These are phyloP conservation scores for Leptodactylus fallax DNA, from an alignment of 2,797 vertebrate species.

Conservation along the genomic window DNA sequence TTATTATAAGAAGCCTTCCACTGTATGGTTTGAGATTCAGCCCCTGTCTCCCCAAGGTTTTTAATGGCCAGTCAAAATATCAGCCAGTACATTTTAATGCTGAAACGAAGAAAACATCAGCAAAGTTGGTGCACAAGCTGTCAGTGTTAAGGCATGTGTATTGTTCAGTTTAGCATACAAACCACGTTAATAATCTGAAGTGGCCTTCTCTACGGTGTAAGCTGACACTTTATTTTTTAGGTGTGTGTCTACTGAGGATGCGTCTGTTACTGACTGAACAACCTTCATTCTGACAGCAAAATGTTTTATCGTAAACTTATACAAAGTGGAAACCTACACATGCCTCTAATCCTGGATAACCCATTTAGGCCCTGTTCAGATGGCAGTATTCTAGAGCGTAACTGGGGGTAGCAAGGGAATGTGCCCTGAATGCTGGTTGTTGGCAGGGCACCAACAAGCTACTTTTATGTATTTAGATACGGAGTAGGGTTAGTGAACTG, in stretches of 20 bases:
- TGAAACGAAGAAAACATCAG: neutral
- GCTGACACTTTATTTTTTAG: neutral
- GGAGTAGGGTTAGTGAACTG: too few species aligned
- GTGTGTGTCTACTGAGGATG: neutral
- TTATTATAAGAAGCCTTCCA: slow-evolving; percentile 66
- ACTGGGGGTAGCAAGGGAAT: too few species aligned
- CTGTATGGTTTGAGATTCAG: slow-evolving; percentile 60
- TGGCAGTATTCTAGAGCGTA: too few species aligned
- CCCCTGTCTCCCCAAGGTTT: slow-evolving; percentile 58
- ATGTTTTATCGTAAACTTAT: neutral
- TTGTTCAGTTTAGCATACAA: neutral
- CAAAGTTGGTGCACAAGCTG: neutral
- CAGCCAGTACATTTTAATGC: slow-evolving; percentile 45
- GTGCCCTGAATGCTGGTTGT: too few species aligned
- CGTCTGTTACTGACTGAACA: neutral
- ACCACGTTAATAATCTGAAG: neutral
- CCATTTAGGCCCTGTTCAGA: neutral
- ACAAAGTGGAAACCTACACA: neutral
- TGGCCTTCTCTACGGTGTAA: neutral
- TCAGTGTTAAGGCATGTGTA: neutral
- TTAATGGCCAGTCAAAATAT: slow-evolving; percentile 52
- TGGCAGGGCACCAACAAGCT: too few species aligned
- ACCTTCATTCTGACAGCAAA: neutral
- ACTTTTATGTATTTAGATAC: too few species aligned
- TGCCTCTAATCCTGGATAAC: neutral